Evolutionary conservation across 2,113 vertebrate species (phyloP), one percentile per base, ranked within the genome.

Genomic region (Zosterops borbonicus): DNA sequence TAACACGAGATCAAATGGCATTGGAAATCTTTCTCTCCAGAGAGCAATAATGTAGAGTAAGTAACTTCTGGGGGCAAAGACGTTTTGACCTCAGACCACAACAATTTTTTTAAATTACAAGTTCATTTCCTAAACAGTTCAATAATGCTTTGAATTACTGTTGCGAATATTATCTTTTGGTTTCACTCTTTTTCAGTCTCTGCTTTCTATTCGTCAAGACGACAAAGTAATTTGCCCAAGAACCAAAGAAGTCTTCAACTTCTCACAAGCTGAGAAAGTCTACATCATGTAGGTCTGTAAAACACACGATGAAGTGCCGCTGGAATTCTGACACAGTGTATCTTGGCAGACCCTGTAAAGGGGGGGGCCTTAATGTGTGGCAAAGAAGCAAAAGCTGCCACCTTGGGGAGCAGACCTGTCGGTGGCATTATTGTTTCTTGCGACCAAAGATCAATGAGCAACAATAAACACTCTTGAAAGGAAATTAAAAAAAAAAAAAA

Each of bases 191-290:
- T 97, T 98, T 37, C 97, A 99, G 99, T 99, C 99, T 81, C 98
- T 99, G 97, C 98, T 99, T 95, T 99, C 99, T 87, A 99, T 99
- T 97, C 99, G 99, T 94, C 99, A 99, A 98, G 99, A 99, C 87
- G 99, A 99, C 97, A 99, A 99, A 98, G 99, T 99, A 76, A 96
- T 99, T 89, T 99, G 99, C 97, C 99, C 99, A 77, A 98, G 99
- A 99, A 99, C 99, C 99, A 99, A 99, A 99, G 99, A 99, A 97
- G 98, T 99, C 97, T 99, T 99, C 98, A 99, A 98, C 98, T 99
- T 99, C 98, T 99, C 99, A 97, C 99, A 99, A 98, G 99, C 99
- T 88, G 99, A 99, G 98, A 99, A 99, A 94, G 99, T 99, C 92
- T 99, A 99, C 98, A 99, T 99, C 97, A 99, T 99, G 99, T 99